Percentiles rank a stretch among this genome's conserved stretches.
Conservation (phyloP, 2,888 invertebrate genomes). For the Orchesella flavescens region DNA sequence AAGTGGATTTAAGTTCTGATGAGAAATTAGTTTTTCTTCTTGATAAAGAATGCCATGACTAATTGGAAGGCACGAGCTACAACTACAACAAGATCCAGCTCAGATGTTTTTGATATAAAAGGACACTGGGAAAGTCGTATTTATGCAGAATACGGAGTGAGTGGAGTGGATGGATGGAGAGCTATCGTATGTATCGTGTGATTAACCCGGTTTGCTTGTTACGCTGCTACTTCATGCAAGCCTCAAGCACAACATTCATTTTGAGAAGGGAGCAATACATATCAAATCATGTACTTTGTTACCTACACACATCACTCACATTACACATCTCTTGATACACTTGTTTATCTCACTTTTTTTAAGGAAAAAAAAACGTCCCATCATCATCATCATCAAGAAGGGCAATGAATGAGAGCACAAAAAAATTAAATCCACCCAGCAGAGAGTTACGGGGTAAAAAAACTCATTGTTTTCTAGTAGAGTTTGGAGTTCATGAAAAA, state of each 20-base stretch:
- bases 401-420: slow-evolving; percentile 20
- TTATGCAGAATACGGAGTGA: slow-evolving; percentile 19
- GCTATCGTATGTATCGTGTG: slow-evolving; percentile 24
- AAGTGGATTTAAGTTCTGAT: neutral
- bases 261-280: neutral
- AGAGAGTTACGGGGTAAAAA: neutral
- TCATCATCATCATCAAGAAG: neutral
- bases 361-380: neutral
- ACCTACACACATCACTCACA: neutral
- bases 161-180: too few species aligned
- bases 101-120: slow-evolving; percentile 16
- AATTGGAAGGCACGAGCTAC: slow-evolving; percentile 53
- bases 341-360: neutral
- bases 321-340: neutral
- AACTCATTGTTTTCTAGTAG: neutral
- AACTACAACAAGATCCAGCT: slow-evolving; percentile 39
- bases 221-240: slow-evolving; percentile 14
- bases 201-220: slow-evolving; percentile 40
- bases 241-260: slow-evolving; percentile 30
- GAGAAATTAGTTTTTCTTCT: slow-evolving; percentile 14
- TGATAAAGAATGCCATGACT: slow-evolving; percentile 41
- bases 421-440: slow-evolving; percentile 30
- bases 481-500: neutral
- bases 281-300: neutral
- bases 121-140: slow-evolving; percentile 47